phyloP scores from a whole-genome alignment of 1,140 invertebrate species.

The Monomorium pharaonis region DNA sequence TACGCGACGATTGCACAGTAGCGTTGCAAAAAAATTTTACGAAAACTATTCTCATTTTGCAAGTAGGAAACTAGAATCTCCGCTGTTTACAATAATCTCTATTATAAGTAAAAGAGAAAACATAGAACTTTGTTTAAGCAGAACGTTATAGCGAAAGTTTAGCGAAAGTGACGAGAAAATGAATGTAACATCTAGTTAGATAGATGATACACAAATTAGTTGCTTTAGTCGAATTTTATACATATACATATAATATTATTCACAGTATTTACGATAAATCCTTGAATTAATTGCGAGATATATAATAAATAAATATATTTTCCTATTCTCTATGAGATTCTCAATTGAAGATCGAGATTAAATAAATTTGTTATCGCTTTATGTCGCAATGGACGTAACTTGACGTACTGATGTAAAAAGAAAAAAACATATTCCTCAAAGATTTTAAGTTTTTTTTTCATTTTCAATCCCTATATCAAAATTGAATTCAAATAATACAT shows the following conservation, averaged over 20 bases:
- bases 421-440: constrained; percentile 34
- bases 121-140: not conserved
- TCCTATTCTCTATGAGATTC: constrained; percentile 39
- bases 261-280: constrained; percentile 21
- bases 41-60: not conserved
- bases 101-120: constrained; percentile 6
- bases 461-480: not conserved
- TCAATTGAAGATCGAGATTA: not conserved
- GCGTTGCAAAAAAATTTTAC: not conserved
- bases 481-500: not conserved
- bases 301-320: constrained; percentile 55
- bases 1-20: not conserved
- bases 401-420: constrained; percentile 41
- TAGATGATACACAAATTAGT: not conserved
- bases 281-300: constrained; percentile 6
- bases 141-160: constrained; percentile 1
- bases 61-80: constrained; percentile 41
- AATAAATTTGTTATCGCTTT: constrained; percentile 15
- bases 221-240: constrained; percentile 46
- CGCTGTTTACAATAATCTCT: constrained; percentile 6
- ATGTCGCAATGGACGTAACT: constrained; percentile 37
- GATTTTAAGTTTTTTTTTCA: not conserved
- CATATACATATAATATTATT: constrained; percentile 21
- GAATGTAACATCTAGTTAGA: constrained; percentile 12
- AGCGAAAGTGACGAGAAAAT: not conserved